phyloP scores from a whole-genome alignment of 2,797 vertebrate genomes.

The Crax fasciolata region DNA sequence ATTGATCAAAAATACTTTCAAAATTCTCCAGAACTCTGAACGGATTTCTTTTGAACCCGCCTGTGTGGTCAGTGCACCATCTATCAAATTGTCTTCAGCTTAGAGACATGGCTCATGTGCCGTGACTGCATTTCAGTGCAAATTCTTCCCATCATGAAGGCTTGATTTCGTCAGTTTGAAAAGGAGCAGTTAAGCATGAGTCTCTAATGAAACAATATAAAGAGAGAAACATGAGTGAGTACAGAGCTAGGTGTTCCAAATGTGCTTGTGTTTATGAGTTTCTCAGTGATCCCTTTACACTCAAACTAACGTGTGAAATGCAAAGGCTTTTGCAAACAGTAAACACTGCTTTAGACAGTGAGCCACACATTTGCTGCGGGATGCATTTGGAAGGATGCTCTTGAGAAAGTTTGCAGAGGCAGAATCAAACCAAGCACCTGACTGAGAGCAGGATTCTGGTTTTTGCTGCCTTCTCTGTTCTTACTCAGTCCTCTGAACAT shows the following conservation, averaged over 20 bases:
- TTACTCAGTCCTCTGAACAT: not conserved
- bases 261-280: not conserved
- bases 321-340: not conserved
- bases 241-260: not conserved
- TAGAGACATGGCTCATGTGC: not conserved
- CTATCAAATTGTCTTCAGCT: slow-evolving; percentile 65
- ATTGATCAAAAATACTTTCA: slow-evolving; percentile 63
- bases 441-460: not conserved
- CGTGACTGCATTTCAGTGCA: not conserved
- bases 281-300: not conserved
- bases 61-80: slow-evolving; percentile 57
- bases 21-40: slow-evolving; percentile 40
- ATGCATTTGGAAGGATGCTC: not conserved
- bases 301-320: not conserved
- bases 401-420: not conserved
- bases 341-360: not conserved
- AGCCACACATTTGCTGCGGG: fast-evolving
- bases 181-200: not conserved
- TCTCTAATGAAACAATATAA: not conserved
- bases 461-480: not conserved
- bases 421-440: not conserved
- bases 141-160: slow-evolving; percentile 23
- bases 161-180: slow-evolving; percentile 30
- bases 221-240: not conserved
- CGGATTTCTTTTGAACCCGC: slow-evolving; percentile 49